A percentile compares a stretch with the other conserved stretches of the same genome.
phyloP scores from a whole-genome alignment of 2,113 vertebrate genomes.

The Chaenogobius annularis region DNA sequence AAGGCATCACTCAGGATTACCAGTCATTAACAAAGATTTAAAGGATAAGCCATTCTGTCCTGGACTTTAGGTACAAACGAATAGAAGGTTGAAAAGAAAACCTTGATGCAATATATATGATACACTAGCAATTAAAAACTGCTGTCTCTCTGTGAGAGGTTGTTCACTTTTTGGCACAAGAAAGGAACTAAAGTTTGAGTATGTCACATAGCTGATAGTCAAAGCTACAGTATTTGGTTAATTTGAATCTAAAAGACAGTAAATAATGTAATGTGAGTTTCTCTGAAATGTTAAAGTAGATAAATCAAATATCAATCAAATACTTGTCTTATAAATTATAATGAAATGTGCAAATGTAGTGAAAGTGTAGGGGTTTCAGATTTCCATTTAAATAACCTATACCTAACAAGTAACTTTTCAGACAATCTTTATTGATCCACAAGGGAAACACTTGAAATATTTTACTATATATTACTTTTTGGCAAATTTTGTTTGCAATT shows the following conservation, averaged over 20 bases:
- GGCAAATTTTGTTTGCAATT: background rate
- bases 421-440: background rate
- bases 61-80: slow-evolving; percentile 25
- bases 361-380: background rate
- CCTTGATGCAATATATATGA: background rate
- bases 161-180: slow-evolving; percentile 60
- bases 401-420: background rate
- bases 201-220: slow-evolving; percentile 26
- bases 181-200: slow-evolving; percentile 22
- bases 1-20: slow-evolving; percentile 43
- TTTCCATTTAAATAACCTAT: slow-evolving; percentile 18
- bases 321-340: background rate
- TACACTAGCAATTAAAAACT: background rate
- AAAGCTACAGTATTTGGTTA: background rate
- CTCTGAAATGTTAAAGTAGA: too few species aligned
- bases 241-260: background rate
- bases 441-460: background rate
- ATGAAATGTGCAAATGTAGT: background rate
- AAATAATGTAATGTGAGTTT: background rate
- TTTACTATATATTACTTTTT: background rate
- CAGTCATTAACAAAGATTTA: slow-evolving; percentile 1
- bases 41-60: background rate
- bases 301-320: too few species aligned
- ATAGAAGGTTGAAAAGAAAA: slow-evolving; percentile 48
- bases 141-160: slow-evolving; percentile 6